Evolutionary conservation across 2,113 vertebrate species (phyloP), one percentile per base, ranked within the genome.

Genomic region (Progne subis): DNA sequence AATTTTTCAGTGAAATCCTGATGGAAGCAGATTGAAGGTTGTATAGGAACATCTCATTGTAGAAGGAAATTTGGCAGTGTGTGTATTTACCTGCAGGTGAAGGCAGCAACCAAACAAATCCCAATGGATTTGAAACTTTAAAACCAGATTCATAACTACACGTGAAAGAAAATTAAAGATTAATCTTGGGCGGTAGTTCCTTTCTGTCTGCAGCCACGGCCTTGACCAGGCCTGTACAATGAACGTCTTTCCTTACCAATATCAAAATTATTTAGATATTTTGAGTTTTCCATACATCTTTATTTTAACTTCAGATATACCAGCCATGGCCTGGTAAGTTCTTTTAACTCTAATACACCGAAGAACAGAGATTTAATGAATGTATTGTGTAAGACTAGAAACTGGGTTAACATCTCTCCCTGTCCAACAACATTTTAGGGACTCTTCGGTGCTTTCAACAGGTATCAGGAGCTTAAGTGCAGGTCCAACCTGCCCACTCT

Each of bases 271-370:
- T 29, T 78, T 4, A 2, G 3, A 1, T 24, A 46, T 47, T 39
- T 70, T 13, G 4, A 46, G 12, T 72, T 92, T 77, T 78, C 50
- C 29, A 17, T 24, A 12, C 3, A 11, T 53, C 23, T 70, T 86
- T 80, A 47, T 56, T 92, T 32, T 64, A 64, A 44, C 8, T n/a
- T 28, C 29, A 49, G 59, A 50, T 46, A 34, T 5, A 32, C 14
- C 14, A 50, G 9, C 7, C 64, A 10, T 8, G 16, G 20, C 32
- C 50, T 50, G 34, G 75, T 39, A 19, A 19, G 12, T 76, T 53
- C 1, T 0, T 70, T 28, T 61, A 53, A 24, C 19, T 43, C 32
- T 24, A 71, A n/a, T 28, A 52, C 0, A 1, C 5, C 0, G 1
- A 81, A 61, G 47, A 41, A n/a, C 24, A n/a, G 81, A 75, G 4